These are phyloP conservation scores for Zapus hudsonius DNA, from an alignment of 2,113 vertebrate species.

Conservation along the genomic window DNA sequence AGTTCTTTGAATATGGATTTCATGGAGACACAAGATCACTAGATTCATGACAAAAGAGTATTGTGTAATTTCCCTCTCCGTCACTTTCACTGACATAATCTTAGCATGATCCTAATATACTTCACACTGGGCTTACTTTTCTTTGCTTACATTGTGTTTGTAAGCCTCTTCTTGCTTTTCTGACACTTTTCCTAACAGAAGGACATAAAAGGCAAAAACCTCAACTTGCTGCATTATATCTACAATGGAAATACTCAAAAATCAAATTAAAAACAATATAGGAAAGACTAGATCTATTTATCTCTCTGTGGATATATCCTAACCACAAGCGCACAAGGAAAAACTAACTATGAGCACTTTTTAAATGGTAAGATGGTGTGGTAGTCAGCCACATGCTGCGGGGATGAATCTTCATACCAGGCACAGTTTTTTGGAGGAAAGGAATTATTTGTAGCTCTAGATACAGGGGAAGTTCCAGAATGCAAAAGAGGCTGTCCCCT, in stretches of 20 bases:
- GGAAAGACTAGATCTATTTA: conserved; percentile 17
- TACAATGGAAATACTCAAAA: conserved; percentile 8
- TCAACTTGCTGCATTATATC: not conserved
- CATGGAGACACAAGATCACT: not conserved
- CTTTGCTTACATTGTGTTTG: not conserved
- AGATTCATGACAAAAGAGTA: not conserved
- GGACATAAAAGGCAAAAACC: not conserved
- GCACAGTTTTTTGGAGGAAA: too few species aligned
- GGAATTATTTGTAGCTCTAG: too few species aligned
- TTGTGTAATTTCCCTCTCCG: accelerated
- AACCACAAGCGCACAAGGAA: not conserved
- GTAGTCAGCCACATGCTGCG: too few species aligned
- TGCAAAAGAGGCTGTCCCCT: too few species aligned
- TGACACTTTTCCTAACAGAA: not conserved
- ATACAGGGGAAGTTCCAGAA: too few species aligned
- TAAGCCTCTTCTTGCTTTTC: not conserved
- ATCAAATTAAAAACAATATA: not conserved
- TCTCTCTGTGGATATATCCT: not conserved
- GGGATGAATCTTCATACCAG: too few species aligned
- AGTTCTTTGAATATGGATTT: not conserved
- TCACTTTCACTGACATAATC: not conserved
- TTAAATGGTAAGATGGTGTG: too few species aligned
- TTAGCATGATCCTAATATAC: not conserved
- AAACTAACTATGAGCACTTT: not conserved
- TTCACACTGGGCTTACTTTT: not conserved